Evolutionary conservation across 2,113 vertebrate species (phyloP), one percentile per base, ranked within the genome.

Genomic region (Gymnorhina tibicen): DNA sequence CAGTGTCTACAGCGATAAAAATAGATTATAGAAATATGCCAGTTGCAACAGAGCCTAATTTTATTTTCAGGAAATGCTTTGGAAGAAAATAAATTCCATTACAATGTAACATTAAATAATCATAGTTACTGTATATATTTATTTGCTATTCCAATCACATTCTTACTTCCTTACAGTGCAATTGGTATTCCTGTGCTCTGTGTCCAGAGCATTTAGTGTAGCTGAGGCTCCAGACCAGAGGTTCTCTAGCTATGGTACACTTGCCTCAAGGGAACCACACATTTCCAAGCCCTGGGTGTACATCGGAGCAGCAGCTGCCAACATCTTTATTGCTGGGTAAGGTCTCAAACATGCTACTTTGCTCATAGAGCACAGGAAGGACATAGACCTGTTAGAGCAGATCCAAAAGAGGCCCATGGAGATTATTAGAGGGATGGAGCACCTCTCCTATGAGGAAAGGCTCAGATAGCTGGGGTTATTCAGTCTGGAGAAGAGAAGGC

Each of bases 1-100:
- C 66, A 66, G 49, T 39, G 89, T 87, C 89, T 91, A 62, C 66
- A 58, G 52, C 0, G 42, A 87, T 90, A 94, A 96, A 97, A 96
- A 96, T 83, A 96, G 85, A 26, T 87, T 79, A 59, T 66, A 93
- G 59, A 94, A 93, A 89, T 91, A 93, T 90, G 85, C 50, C 0
- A 6, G 32, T 89, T 91, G 26, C 84, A 89, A 77, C 10, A 32
- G 46, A 94, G 33, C 50, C 44, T 91, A 83, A 85, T 93, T 91
- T 96, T 80, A 63, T 90, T 96, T 96, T 94, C 76, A 95, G 70
- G 75, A 96, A 93, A 93, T 67, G 5, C 53, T 95, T 91, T 72
- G 74, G 58, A 85, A 91, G 21, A 75, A 89, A 87, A 91, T 42
- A 52, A 64, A 91, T 72, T 39, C 20, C 39, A 23, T 85, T 79